Conservation (phyloP, 2,888 invertebrate species). For the Allacma fusca region DNA sequence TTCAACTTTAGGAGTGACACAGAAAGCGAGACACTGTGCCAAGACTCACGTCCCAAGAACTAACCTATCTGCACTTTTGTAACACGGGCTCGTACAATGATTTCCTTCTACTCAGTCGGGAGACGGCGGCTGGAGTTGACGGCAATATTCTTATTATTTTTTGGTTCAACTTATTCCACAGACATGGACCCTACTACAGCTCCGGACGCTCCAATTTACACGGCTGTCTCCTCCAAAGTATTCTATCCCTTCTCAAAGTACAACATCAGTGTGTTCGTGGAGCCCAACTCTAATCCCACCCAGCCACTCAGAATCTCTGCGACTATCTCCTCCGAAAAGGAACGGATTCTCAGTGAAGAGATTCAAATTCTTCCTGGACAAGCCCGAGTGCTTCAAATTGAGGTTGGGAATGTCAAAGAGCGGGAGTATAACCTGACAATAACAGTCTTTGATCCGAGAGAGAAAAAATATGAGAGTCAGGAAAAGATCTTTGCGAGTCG, state of each 20-base stretch:
- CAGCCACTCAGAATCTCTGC: conserved; percentile 20
- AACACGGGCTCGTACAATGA: too few species aligned
- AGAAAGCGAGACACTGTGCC: too few species aligned
- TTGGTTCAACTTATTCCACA: not conserved
- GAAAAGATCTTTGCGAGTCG: not conserved
- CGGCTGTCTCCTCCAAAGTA: conserved; percentile 34
- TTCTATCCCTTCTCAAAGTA: conserved; percentile 31
- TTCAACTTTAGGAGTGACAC: too few species aligned
- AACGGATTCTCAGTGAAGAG: conserved; percentile 9
- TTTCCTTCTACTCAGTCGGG: too few species aligned
- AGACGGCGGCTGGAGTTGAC: too few species aligned
- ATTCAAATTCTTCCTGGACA: not conserved
- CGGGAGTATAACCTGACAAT: not conserved
- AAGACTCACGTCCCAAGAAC: too few species aligned
- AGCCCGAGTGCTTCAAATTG: not conserved
- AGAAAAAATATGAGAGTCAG: not conserved
- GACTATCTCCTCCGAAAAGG: conserved; percentile 10
- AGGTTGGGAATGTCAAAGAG: not conserved
- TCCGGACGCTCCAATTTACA: not conserved
- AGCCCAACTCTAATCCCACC: not conserved
- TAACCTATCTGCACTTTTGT: too few species aligned
- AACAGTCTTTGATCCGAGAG: not conserved
- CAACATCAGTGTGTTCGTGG: conserved; percentile 19
- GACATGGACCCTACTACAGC: not conserved
- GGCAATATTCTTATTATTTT: not conserved